Percentiles rank a stretch among this genome's conserved stretches.
Evolutionary conservation across 2,888 invertebrate species (phyloP).

Genomic region (Pheosia tremula): DNA sequence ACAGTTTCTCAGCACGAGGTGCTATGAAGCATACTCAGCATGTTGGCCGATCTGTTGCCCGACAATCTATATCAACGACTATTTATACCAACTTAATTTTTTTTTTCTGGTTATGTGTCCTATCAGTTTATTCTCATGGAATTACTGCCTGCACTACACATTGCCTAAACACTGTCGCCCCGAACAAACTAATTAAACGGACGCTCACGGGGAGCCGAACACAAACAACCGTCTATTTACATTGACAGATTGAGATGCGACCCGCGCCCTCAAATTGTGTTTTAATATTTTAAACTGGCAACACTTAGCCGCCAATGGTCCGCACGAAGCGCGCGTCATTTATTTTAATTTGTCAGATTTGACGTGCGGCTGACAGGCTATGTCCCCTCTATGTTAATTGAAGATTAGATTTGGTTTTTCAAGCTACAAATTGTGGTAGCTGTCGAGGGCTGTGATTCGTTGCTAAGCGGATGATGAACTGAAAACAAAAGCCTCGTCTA

Average conservation of each 20-base stretch:
- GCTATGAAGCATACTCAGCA: too few species aligned
- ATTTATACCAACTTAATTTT: too few species aligned
- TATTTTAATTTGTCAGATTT: conserved; percentile 78
- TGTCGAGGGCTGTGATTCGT: not conserved
- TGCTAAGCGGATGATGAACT: conserved; percentile 3
- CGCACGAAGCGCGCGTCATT: conserved; percentile 74
- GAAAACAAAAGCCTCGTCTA: not conserved
- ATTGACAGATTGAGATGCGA: conserved; percentile 72
- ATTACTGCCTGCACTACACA: conserved; percentile 4
- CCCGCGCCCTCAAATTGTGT: conserved; percentile 69
- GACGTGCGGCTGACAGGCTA: conserved; percentile 49
- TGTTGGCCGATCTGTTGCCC: too few species aligned
- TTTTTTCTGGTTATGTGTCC: too few species aligned
- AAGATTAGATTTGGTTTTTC: conserved; percentile 30
- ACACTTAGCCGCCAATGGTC: conserved; percentile 53
- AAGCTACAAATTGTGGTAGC: not conserved
- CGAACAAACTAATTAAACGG: conserved; percentile 69
- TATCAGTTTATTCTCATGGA: not conserved
- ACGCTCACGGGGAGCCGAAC: conserved; percentile 59
- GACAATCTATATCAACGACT: too few species aligned
- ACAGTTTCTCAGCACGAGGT: too few species aligned
- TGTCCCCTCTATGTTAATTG: conserved; percentile 47
- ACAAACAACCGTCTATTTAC: conserved; percentile 72
- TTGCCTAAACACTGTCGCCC: conserved; percentile 38
- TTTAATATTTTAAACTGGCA: conserved; percentile 82